phyloP scores from a whole-genome alignment of 2,797 vertebrate genomes.

The Acridotheres tristis region DNA sequence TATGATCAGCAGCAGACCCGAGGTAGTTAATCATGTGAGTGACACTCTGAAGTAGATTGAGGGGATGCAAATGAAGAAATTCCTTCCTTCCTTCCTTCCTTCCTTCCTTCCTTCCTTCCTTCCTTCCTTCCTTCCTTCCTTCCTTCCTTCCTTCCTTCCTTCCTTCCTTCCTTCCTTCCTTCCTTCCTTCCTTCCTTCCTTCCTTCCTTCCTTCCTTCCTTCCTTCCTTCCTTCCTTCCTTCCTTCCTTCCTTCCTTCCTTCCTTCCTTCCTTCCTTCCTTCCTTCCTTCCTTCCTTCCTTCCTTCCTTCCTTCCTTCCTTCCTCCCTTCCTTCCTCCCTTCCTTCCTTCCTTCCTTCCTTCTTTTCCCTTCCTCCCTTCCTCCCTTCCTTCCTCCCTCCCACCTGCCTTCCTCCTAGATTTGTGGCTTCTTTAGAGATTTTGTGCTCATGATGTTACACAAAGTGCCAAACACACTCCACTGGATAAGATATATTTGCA shows the following conservation, averaged over 20 bases:
- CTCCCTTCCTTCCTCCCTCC: no score
- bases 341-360: neutral
- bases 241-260: neutral
- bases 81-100: neutral
- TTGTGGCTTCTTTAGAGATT: neutral
- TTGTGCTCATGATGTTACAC: neutral
- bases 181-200: no score
- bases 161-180: neutral
- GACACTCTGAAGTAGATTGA: neutral
- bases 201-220: neutral
- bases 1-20: neutral
- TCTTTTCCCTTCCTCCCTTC: no score
- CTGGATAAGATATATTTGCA: neutral
- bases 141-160: no score
- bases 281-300: neutral
- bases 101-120: neutral
- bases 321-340: neutral
- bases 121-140: neutral
- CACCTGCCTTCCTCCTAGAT: neutral
- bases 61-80: neutral
- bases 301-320: neutral
- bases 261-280: no score
- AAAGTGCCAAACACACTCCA: neutral
- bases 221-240: neutral
- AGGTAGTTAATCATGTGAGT: neutral